These are phyloP conservation scores for Cydia amplana DNA, from an alignment of 1,140 invertebrate genomes.

Conservation along the genomic window DNA sequence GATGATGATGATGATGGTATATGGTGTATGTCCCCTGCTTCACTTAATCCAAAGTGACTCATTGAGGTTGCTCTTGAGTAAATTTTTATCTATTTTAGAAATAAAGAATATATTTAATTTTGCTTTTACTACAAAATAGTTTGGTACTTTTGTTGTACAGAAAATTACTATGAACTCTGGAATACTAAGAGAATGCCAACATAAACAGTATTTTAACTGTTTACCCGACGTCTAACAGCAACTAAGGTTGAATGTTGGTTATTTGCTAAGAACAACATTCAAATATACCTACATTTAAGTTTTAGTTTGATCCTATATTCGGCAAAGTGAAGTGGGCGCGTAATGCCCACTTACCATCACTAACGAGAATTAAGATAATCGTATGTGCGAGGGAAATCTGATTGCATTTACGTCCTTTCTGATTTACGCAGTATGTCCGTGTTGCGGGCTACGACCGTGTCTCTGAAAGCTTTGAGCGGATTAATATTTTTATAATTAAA, in stretches of 20 bases:
- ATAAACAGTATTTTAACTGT: not conserved
- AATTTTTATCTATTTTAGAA: too few species aligned
- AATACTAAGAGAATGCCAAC: not conserved
- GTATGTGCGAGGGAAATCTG: not conserved
- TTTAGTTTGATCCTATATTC: conserved; percentile 12
- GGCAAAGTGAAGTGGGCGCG: not conserved
- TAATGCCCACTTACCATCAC: conserved; percentile 1
- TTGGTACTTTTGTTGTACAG: not conserved
- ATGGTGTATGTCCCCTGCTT: too few species aligned
- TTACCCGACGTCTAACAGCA: not conserved
- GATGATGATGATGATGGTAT: too few species aligned
- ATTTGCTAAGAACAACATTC: conserved; percentile 14
- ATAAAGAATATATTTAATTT: not conserved
- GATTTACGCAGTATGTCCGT: not conserved
- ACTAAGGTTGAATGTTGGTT: conserved; percentile 3
- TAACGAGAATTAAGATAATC: not conserved
- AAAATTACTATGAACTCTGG: not conserved
- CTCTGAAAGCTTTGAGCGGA: conserved; percentile 19
- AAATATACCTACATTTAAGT: conserved; percentile 8
- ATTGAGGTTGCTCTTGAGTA: too few species aligned
- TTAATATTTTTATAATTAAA: conserved; percentile 30
- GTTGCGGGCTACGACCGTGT: conserved; percentile 10
- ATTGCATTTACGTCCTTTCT: not conserved
- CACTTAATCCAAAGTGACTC: too few species aligned
- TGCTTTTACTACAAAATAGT: not conserved